Evolutionary conservation across 2,113 vertebrate species (phyloP).

Genomic region (Montifringilla adamsi): DNA sequence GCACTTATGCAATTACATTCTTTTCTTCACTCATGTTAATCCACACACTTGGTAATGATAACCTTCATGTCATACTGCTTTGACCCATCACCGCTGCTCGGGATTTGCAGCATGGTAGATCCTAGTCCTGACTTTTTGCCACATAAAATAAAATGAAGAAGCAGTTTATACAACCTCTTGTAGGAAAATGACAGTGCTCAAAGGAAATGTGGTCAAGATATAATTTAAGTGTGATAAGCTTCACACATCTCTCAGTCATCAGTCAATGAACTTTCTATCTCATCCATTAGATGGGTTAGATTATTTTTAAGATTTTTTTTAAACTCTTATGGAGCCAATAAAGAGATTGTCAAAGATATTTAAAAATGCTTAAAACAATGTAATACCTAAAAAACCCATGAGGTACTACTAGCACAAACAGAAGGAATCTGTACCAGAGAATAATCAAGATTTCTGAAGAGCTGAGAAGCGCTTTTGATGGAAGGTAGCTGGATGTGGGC

Average conservation of each 20-base stretch:
- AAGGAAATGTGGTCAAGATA: constrained; percentile 51
- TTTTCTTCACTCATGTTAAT: constrained; percentile 32
- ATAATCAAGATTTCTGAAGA: background rate
- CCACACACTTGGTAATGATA: background rate
- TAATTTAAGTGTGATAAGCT: constrained; percentile 51
- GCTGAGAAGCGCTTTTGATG: background rate
- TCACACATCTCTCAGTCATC: constrained; percentile 1
- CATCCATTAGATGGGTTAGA: constrained; percentile 39
- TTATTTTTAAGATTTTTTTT: background rate
- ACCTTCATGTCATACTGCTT: constrained; percentile 36
- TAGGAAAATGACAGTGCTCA: constrained; percentile 36
- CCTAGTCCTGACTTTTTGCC: constrained; percentile 10
- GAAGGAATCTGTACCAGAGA: background rate
- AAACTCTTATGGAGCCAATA: background rate
- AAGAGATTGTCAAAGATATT: background rate
- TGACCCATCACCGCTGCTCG: background rate
- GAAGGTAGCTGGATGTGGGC: background rate
- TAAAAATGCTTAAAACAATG: background rate
- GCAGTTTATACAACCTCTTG: constrained; percentile 47
- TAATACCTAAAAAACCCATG: background rate
- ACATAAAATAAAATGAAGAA: constrained; percentile 46
- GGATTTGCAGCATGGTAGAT: background rate
- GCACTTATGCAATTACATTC: constrained; percentile 46
- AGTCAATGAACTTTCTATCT: constrained; percentile 50
- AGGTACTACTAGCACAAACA: background rate